Base-by-base conservation (phyloP, 2,113 vertebrate species). In the Telmatochromis brachygnathus region DNA sequence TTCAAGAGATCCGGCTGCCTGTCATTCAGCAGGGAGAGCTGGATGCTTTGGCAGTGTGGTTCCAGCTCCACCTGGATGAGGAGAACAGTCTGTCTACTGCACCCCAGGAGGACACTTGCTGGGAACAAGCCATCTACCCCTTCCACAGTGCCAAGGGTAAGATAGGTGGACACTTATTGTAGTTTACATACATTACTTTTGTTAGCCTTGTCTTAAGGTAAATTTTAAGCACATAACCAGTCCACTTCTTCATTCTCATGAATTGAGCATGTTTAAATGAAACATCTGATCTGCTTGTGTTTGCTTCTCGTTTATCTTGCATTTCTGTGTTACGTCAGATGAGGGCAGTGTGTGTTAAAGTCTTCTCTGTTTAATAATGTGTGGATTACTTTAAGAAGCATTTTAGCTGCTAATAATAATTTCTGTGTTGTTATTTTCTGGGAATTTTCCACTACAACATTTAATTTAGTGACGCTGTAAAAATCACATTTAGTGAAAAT, bases 111-210 rank as follows among this genome's bases (percentile, higher is more conserved):
- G 97, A 99, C 88, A 99, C 98, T 1, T 99, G 99, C 91, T 99
- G 99, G 99, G 99, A 99, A 70, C 98, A 99, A 93, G 98, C 98
- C 87, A 96, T 99, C 85, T 99, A 98, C 91, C 98, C 99, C 0
- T 94, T 98, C n/a, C 97, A 98, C 89, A 96, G 92, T 55, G 92
- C 96, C 37, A 87, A 92, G 6, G 96, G 99, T 99, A 95, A 2
- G 96, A 92, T 5, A 37, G n/a, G 39, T 73, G n/a, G 1, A 81
- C 8, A 49, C 15, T 35, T 30, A 7, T 54, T 35, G 9, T 28
- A 12, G 6, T 75, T 21, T 75, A 17, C 28, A 42, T 55, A 14
- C 47, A 75, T 30, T 4, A 47, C 14, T 39, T 12, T 65, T 65
- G 33, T 65, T 65, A 39, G 14, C 39, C 23, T 60, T 12, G 28